These are phyloP conservation scores for Bombus pascuorum DNA, from an alignment of 1,140 invertebrate genomes.

Conservation along the genomic window DNA sequence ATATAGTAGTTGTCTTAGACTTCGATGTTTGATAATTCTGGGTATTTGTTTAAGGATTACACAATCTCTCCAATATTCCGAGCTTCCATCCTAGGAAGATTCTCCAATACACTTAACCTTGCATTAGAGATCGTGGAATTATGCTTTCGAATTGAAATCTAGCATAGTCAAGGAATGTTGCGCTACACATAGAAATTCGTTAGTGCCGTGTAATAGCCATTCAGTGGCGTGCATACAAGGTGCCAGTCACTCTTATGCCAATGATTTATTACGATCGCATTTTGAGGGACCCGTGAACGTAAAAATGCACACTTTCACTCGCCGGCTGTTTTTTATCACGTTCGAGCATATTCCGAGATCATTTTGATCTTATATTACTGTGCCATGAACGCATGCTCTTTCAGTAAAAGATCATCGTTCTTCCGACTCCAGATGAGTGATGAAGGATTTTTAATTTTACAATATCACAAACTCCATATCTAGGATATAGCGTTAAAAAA, in stretches of 20 bases:
- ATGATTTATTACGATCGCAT: slow-evolving; percentile 17
- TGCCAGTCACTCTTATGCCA: neutral
- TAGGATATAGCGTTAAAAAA: too few relatives aligned
- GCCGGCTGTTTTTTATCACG: neutral
- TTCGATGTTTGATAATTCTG: neutral
- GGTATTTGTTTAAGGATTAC: neutral
- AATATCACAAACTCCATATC: too few relatives aligned
- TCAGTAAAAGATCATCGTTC: neutral
- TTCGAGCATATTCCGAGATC: neutral
- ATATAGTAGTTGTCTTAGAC: neutral
- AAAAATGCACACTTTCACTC: slow-evolving; percentile 18
- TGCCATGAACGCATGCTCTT: neutral
- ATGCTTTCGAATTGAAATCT: too few relatives aligned
- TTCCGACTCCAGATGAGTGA: too few relatives aligned
- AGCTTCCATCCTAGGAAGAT: neutral
- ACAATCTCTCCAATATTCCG: neutral
- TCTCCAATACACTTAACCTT: slow-evolving; percentile 6
- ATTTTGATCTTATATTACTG: neutral
- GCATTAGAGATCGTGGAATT: neutral
- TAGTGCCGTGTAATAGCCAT: neutral
- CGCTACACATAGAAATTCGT: neutral
- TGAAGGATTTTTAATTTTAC: too few relatives aligned
- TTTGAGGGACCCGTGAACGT: neutral
- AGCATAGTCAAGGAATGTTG: too few relatives aligned
- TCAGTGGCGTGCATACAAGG: neutral